phyloP scores from a whole-genome alignment of 1,140 invertebrate genomes.

The Eriocheir sinensis region DNA sequence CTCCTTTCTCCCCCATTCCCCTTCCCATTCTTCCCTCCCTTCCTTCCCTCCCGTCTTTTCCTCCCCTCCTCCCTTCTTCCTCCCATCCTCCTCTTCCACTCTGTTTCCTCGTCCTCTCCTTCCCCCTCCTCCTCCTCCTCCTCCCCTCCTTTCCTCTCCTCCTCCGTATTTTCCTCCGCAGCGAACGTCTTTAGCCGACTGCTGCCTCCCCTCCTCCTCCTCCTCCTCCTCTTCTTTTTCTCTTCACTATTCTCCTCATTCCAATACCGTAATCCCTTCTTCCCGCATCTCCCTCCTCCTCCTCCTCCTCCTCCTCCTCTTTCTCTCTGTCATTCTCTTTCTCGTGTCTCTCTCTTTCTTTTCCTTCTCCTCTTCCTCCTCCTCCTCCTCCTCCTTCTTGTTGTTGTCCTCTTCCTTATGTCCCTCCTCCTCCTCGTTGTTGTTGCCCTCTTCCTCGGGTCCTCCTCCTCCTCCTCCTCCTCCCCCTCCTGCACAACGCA shows the following conservation, averaged over 20 bases:
- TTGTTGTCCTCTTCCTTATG: background rate
- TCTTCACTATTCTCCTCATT: too few species aligned
- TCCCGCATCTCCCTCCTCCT: too few species aligned
- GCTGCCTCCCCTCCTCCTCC: too few species aligned
- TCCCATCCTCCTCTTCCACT: background rate
- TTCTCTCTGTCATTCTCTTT: too few species aligned
- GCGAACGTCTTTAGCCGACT: background rate
- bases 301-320: too few species aligned
- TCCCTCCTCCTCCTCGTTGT: background rate
- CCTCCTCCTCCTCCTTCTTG: background rate
- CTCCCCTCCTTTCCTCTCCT: constrained; percentile 28
- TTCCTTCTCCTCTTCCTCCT: constrained; percentile 22
- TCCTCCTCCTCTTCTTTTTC: too few species aligned
- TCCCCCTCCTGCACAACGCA: background rate
- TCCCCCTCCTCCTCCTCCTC: constrained; percentile 45
- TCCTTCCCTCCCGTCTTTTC: background rate
- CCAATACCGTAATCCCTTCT: too few species aligned
- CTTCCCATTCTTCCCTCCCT: background rate
- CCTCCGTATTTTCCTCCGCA: background rate
- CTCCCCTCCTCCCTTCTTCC: too few species aligned
- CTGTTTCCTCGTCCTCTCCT: background rate
- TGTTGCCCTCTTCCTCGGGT: background rate
- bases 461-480: background rate
- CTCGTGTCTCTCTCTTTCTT: background rate
- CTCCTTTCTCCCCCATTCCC: background rate